Evolutionary conservation across 2,888 invertebrate genomes (phyloP).

Genomic region (Thera obeliscata): DNA sequence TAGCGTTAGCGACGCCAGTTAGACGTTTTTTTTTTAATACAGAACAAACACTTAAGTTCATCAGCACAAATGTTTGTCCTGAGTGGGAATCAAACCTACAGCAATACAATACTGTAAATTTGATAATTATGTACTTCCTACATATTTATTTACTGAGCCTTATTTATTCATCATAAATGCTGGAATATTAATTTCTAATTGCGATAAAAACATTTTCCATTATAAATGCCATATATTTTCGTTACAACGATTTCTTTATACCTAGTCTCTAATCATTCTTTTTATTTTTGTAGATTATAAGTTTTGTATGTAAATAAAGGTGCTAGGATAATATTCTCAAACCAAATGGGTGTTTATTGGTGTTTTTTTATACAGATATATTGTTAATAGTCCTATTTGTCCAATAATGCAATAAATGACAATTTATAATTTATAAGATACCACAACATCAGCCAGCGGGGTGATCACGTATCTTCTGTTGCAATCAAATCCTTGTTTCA

Average conservation of each 20-base stretch:
- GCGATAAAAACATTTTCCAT: conserved; percentile 19
- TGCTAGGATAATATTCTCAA: conserved; percentile 59
- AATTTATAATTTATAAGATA: conserved; percentile 1
- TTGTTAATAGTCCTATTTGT: conserved; percentile 10
- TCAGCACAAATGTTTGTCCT: too few relatives aligned
- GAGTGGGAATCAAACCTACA: too few relatives aligned
- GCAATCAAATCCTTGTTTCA: too few relatives aligned
- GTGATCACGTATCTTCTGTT: too few relatives aligned
- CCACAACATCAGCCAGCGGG: neutral
- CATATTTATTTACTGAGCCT: neutral
- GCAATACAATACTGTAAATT: too few relatives aligned
- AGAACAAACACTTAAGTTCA: too few relatives aligned
- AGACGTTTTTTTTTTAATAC: too few relatives aligned
- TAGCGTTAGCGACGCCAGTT: too few relatives aligned
- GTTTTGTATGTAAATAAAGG: conserved; percentile 63
- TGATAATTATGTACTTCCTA: neutral
- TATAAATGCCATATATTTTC: conserved; percentile 59
- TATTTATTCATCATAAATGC: neutral
- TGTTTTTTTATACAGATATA: conserved; percentile 21
- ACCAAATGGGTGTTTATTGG: conserved; percentile 42
- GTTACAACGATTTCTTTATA: conserved; percentile 63
- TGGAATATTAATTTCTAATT: neutral
- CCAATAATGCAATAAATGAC: conserved; percentile 26
- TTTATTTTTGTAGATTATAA: conserved; percentile 49
- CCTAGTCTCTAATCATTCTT: conserved; percentile 61